Conservation (phyloP, 1,140 invertebrate genomes). For the Meteorus sp. region DNA sequence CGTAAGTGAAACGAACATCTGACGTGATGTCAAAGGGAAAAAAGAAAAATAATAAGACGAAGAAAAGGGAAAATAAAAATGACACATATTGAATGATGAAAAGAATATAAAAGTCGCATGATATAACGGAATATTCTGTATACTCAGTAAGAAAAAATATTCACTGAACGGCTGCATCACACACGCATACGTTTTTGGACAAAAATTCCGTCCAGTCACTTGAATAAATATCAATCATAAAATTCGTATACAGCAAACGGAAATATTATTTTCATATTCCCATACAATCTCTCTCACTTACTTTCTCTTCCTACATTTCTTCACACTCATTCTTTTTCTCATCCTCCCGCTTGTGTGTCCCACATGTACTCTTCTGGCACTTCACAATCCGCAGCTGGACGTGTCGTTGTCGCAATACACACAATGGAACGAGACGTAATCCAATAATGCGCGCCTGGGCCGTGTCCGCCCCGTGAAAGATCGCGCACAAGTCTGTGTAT, state of each 20-base stretch:
- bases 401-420: no score
- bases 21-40: no score
- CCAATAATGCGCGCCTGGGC: constrained; percentile 44
- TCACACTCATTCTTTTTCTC: no score
- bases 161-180: background rate
- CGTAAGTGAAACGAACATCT: no score
- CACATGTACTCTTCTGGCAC: background rate
- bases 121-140: no score
- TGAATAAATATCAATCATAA: constrained; percentile 50
- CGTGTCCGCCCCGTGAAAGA: constrained; percentile 29
- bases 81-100: no score
- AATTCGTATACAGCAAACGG: constrained; percentile 25
- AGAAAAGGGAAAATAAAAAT: no score
- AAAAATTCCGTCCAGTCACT: constrained; percentile 30
- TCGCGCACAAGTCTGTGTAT: constrained; percentile 10
- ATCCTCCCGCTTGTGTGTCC: background rate
- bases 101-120: no score
- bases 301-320: no score
- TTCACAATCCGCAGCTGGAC: constrained; percentile 26
- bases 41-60: no score
- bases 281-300: background rate
- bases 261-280: constrained; percentile 53
- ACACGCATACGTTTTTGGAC: background rate
- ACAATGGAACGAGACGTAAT: constrained; percentile 44
- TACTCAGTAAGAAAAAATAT: background rate